Percentiles rank a stretch among this genome's conserved stretches.
phyloP scores from a whole-genome alignment of 2,113 vertebrate species.

The Lasiurus cinereus region DNA sequence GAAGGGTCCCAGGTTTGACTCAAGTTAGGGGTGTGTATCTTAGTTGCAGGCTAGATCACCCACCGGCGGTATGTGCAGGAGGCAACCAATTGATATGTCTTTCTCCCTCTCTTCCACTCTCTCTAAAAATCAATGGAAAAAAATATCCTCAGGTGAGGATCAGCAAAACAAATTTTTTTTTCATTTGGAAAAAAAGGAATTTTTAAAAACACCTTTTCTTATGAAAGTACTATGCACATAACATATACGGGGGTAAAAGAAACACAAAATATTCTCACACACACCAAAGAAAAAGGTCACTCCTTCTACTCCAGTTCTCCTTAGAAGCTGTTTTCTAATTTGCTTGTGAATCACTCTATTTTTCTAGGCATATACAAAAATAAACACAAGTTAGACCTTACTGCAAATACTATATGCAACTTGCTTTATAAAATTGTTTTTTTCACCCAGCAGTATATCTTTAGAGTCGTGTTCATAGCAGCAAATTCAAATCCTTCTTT shows the following conservation, averaged over 20 bases:
- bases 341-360: not conserved
- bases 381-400: not conserved
- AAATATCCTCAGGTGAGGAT: too few species aligned
- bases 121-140: too few species aligned
- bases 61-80: too few species aligned
- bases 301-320: not conserved
- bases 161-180: too few species aligned
- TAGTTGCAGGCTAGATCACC: too few species aligned
- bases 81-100: too few species aligned
- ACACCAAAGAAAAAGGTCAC: not conserved
- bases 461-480: not conserved
- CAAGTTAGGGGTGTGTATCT: too few species aligned
- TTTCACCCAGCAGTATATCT: not conserved
- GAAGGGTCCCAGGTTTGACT: too few species aligned
- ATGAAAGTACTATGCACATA: not conserved
- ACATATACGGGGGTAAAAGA: not conserved
- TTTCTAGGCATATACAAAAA: slow-evolving; percentile 19
- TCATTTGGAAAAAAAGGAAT: slow-evolving; percentile 49
- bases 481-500: not conserved
- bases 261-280: not conserved
- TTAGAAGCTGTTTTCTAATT: not conserved
- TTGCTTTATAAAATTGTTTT: not conserved
- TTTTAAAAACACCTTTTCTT: not conserved
- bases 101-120: too few species aligned
- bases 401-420: not conserved